Evolutionary conservation across 2,888 invertebrate genomes (phyloP).

Genomic region (Pteria penguin): DNA sequence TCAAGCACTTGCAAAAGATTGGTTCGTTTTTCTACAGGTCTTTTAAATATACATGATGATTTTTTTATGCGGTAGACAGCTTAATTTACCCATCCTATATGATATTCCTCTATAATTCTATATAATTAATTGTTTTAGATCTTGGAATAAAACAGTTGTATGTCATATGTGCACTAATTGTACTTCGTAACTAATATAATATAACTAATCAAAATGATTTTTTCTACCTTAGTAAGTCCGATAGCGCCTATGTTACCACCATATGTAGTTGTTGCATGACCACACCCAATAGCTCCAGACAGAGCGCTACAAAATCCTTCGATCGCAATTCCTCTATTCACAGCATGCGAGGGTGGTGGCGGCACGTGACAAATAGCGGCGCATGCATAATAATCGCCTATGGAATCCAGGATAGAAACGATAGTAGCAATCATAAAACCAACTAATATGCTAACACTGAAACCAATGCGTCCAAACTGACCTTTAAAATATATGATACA

Average conservation of each 20-base stretch:
- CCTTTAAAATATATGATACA: slow-evolving; percentile 58
- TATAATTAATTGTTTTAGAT: too few relatives aligned
- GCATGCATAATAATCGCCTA: slow-evolving; percentile 93
- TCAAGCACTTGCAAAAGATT: too few relatives aligned
- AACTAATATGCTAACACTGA: slow-evolving; percentile 63
- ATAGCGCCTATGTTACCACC: slow-evolving; percentile 95
- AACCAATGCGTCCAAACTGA: slow-evolving; percentile 66
- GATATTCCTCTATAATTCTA: too few relatives aligned
- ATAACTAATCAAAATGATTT: too few relatives aligned
- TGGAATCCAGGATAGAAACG: slow-evolving; percentile 77
- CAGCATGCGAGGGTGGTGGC: slow-evolving; percentile 90
- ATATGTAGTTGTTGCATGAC: slow-evolving; percentile 92
- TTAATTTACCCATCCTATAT: too few relatives aligned
- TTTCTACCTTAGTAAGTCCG: slow-evolving; percentile 90
- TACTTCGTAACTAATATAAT: too few relatives aligned
- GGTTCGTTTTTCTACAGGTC: too few relatives aligned
- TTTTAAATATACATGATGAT: too few relatives aligned
- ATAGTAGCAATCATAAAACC: slow-evolving; percentile 69
- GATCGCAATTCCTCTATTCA: slow-evolving; percentile 86
- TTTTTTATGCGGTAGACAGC: too few relatives aligned
- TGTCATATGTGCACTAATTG: too few relatives aligned
- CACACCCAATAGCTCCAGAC: slow-evolving; percentile 91
- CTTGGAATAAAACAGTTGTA: too few relatives aligned
- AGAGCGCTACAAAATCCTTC: slow-evolving; percentile 91
- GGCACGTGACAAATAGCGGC: slow-evolving; percentile 86